Percentiles rank a stretch among this genome's conserved stretches.
phyloP scores from a whole-genome alignment of 2,888 invertebrate species.

The Catocala nupta region DNA sequence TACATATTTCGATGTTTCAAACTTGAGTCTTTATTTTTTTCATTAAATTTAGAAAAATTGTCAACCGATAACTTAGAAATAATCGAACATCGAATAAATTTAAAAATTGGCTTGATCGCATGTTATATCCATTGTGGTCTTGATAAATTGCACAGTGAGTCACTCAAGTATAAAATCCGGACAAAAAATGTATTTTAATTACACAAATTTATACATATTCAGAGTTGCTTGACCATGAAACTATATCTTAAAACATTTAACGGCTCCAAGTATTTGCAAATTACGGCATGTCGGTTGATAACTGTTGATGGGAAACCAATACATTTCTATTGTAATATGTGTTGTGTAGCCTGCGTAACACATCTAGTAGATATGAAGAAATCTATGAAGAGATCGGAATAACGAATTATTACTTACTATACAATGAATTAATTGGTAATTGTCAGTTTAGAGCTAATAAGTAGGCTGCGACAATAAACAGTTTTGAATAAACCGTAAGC shows the following conservation, averaged over 20 bases:
- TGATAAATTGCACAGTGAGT: conserved; percentile 79
- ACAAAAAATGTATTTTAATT: conserved; percentile 60
- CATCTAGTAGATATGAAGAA: conserved; percentile 80
- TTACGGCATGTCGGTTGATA: conserved; percentile 84
- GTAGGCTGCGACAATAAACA: conserved; percentile 30
- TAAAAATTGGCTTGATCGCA: conserved; percentile 71
- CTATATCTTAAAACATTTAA: conserved; percentile 74
- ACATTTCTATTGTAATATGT: conserved; percentile 86
- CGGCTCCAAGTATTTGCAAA: conserved; percentile 85
- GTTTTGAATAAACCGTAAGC: conserved; percentile 26
- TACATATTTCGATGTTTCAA: conserved; percentile 85
- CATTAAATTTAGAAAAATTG: conserved; percentile 81
- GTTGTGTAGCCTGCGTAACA: conserved; percentile 83
- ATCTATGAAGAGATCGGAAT: conserved; percentile 84
- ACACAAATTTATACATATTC: conserved; percentile 56
- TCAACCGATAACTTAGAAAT: conserved; percentile 82
- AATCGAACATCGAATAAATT: conserved; percentile 66
- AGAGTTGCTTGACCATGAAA: conserved; percentile 68
- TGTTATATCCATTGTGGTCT: conserved; percentile 85
- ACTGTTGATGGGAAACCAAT: conserved; percentile 84
- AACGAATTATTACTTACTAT: conserved; percentile 86
- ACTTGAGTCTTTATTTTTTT: conserved; percentile 80
- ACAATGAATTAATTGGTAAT: conserved; percentile 74
- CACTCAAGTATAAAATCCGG: conserved; percentile 83
- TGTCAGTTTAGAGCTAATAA: conserved; percentile 75